A percentile compares a stretch with the other conserved stretches of the same genome.
Conservation (phyloP, 1,140 invertebrate species). For the Tetragonula clypearis region DNA sequence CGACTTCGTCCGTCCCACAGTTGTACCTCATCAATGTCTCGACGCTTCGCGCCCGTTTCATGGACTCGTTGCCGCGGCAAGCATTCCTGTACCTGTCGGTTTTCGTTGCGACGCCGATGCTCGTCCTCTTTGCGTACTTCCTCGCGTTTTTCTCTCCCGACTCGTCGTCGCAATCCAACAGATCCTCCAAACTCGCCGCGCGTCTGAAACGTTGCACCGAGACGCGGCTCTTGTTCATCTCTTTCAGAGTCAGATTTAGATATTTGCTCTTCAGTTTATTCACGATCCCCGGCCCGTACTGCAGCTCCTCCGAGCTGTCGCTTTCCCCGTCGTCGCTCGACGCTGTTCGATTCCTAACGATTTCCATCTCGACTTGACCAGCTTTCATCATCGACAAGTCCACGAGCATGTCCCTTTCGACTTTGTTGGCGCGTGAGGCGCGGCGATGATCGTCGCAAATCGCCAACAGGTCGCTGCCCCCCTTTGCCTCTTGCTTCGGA, state of each 20-base stretch:
- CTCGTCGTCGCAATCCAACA: slow-evolving; percentile 87
- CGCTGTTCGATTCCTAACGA: slow-evolving; percentile 20
- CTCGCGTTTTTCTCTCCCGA: slow-evolving; percentile 59
- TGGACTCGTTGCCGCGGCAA: slow-evolving; percentile 82
- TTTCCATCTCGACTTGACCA: slow-evolving; percentile 10
- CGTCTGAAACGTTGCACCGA: slow-evolving; percentile 86
- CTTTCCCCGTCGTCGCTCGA: slow-evolving; percentile 78
- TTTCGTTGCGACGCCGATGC: slow-evolving; percentile 58
- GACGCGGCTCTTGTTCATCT: slow-evolving; percentile 84
- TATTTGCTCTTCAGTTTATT: slow-evolving; percentile 92
- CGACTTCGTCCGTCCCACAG: slow-evolving; percentile 57
- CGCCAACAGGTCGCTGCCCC: background rate
- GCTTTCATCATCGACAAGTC: slow-evolving; percentile 19
- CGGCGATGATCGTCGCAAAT: slow-evolving; percentile 34
- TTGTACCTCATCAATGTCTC: slow-evolving; percentile 88
- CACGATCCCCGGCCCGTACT: slow-evolving; percentile 96
- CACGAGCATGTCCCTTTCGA: slow-evolving; percentile 47
- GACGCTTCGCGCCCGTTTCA: slow-evolving; percentile 92
- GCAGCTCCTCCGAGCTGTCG: slow-evolving; percentile 89
- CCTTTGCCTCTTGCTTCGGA: background rate
- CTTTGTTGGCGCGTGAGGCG: background rate
- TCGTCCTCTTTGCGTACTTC: slow-evolving; percentile 70
- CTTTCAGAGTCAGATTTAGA: slow-evolving; percentile 89
- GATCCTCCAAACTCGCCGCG: slow-evolving; percentile 92
- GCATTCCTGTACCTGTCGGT: slow-evolving; percentile 79